Evolutionary conservation across 2,113 vertebrate genomes (phyloP).

Genomic region (Alligator mississippiensis): DNA sequence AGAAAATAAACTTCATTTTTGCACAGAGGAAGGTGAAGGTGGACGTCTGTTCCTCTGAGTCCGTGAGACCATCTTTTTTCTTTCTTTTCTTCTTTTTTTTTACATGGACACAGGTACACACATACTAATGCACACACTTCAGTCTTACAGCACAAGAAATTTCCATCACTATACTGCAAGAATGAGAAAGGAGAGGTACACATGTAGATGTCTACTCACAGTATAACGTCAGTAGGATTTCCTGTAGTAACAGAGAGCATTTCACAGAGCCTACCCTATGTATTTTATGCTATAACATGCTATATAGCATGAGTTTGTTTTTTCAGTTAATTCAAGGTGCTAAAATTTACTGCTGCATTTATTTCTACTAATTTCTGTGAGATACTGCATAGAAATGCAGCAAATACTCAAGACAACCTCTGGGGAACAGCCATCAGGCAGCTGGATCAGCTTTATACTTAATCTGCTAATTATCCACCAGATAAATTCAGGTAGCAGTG

Average conservation of each 20-base stretch:
- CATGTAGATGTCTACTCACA: not conserved
- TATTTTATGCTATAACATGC: not conserved
- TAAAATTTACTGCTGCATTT: not conserved
- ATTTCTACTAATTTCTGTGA: not conserved
- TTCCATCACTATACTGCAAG: too few species aligned
- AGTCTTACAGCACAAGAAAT: too few species aligned
- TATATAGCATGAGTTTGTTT: not conserved
- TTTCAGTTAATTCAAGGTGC: not conserved
- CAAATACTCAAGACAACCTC: not conserved
- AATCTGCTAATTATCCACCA: not conserved
- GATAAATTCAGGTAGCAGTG: not conserved
- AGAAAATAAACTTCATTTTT: too few species aligned
- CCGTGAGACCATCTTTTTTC: too few species aligned
- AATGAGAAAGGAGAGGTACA: not conserved
- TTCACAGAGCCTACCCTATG: not conserved
- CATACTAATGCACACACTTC: too few species aligned
- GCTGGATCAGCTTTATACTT: not conserved
- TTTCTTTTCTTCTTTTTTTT: too few species aligned
- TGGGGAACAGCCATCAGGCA: not conserved
- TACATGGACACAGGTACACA: too few species aligned
- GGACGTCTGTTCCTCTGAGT: too few species aligned
- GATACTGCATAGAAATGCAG: not conserved
- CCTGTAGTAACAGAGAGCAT: not conserved
- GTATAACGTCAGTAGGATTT: not conserved
- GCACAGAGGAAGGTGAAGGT: too few species aligned